Evolutionary conservation across 2,888 invertebrate genomes (phyloP).

Genomic region (Amiota minor): DNA sequence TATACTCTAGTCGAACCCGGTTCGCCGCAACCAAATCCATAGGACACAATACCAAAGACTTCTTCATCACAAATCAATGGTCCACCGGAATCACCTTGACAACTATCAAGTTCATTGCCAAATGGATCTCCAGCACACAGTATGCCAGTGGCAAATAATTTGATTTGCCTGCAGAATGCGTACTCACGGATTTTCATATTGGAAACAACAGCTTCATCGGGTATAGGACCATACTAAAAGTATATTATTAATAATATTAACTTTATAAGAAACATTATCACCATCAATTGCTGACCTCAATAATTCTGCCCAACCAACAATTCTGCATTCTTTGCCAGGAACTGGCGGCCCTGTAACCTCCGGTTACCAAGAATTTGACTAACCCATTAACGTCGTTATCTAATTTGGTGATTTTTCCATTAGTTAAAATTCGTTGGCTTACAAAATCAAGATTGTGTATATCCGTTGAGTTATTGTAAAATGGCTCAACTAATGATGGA

Average conservation of each 20-base stretch:
- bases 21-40: conserved; percentile 52
- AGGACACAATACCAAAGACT: conserved; percentile 57
- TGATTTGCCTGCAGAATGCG: conserved; percentile 32
- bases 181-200: conserved; percentile 44
- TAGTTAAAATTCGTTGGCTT: no score
- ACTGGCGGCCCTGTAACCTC: conserved; percentile 44
- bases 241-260: not conserved
- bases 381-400: conserved; percentile 25
- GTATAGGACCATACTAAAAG: conserved; percentile 48
- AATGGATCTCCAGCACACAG: conserved; percentile 51
- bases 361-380: conserved; percentile 52
- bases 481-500: no score
- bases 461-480: no score
- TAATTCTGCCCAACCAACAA: conserved; percentile 56
- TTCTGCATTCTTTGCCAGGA: conserved; percentile 45
- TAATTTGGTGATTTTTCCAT: not conserved
- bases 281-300: conserved; percentile 42
- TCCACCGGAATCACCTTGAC: conserved; percentile 62
- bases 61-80: conserved; percentile 50
- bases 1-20: conserved; percentile 47
- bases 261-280: not conserved
- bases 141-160: conserved; percentile 39
- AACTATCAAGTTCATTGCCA: conserved; percentile 50
- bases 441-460: no score
- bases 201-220: conserved; percentile 53